phyloP scores from a whole-genome alignment of 2,113 vertebrate genomes.

The Phrynosoma platyrhinos region DNA sequence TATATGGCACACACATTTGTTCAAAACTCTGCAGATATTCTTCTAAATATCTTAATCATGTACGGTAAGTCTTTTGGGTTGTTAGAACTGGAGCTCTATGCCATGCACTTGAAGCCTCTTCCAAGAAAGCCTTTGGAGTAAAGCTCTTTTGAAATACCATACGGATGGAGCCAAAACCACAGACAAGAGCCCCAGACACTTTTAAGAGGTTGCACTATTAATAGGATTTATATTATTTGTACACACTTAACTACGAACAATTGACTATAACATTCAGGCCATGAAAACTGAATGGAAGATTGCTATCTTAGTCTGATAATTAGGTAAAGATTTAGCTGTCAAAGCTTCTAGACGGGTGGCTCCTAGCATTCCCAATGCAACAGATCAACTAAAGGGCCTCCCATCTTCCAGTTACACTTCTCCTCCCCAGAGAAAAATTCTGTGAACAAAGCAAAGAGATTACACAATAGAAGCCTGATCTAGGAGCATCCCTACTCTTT shows the following conservation, averaged over 20 bases:
- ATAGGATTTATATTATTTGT: constrained; percentile 7
- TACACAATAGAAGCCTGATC: too few relatives aligned
- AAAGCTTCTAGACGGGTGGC: too few relatives aligned
- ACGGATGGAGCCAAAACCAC: constrained; percentile 14
- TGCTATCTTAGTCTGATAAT: background rate
- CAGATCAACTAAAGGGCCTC: too few relatives aligned
- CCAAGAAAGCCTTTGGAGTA: background rate
- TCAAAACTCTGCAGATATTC: too few relatives aligned
- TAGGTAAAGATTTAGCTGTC: background rate
- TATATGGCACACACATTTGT: too few relatives aligned
- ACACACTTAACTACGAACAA: background rate
- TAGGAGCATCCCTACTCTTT: background rate
- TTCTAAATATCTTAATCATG: too few relatives aligned
- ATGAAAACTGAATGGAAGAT: background rate
- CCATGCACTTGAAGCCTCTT: background rate
- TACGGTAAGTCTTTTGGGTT: background rate
- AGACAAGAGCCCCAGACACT: background rate
- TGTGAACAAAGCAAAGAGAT: too few relatives aligned
- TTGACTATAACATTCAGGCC: background rate
- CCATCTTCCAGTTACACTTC: too few relatives aligned
- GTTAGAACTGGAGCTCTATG: background rate
- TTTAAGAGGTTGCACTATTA: background rate
- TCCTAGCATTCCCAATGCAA: too few relatives aligned
- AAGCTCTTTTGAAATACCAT: background rate
- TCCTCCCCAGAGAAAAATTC: too few relatives aligned